Conservation (phyloP, 2,113 vertebrate genomes). For the Gallinago media region DNA sequence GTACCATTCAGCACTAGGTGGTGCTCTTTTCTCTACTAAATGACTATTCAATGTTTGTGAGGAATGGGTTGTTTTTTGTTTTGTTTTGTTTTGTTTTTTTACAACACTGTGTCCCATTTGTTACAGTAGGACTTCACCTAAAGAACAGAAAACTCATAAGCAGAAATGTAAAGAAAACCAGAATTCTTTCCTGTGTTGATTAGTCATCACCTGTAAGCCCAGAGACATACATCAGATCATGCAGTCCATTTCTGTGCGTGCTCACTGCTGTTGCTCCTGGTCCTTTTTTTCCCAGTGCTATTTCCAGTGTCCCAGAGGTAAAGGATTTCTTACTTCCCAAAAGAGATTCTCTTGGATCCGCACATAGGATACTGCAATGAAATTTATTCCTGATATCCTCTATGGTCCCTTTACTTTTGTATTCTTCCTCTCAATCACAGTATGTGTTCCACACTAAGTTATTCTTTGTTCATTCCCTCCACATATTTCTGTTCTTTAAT, state of each 20-base stretch:
- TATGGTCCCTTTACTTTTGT: not conserved
- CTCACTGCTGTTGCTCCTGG: not conserved
- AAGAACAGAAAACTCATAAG: not conserved
- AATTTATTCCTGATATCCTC: not conserved
- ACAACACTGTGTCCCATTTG: not conserved
- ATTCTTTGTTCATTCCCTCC: not conserved
- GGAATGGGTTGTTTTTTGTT: no score
- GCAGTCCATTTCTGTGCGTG: not conserved
- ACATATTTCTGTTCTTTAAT: not conserved
- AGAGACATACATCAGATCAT: not conserved
- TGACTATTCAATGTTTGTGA: not conserved
- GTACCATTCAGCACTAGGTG: slow-evolving; percentile 55
- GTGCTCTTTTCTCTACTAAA: slow-evolving; percentile 59
- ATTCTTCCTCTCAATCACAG: not conserved
- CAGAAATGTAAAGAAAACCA: not conserved
- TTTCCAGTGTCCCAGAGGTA: not conserved
- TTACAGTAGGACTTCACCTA: not conserved
- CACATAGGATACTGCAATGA: not conserved
- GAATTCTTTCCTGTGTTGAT: not conserved
- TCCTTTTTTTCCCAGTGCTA: not conserved
- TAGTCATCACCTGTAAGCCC: not conserved
- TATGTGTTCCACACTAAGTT: not conserved
- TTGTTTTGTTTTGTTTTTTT: not conserved
- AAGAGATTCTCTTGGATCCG: not conserved
- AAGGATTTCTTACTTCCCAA: not conserved